Evolutionary conservation across 2,113 vertebrate genomes (phyloP), one percentile per base, ranked within the genome.

Genomic region (Thunnus thynnus): DNA sequence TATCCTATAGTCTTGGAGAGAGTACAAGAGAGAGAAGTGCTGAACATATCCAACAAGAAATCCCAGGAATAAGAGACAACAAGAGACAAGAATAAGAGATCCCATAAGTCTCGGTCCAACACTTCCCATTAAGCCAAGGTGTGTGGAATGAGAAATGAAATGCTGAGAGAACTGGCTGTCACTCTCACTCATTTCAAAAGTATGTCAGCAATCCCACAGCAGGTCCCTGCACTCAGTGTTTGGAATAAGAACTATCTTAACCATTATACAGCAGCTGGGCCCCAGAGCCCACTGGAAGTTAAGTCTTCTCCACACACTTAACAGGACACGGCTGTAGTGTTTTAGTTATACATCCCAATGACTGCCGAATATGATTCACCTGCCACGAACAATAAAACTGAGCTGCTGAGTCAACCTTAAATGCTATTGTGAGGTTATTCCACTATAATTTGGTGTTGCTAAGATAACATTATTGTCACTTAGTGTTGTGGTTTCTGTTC

Each of bases 151-250:
- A 82, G 54, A 83, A 87, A 63, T 83, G 84, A 90, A 87, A 80
- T 36, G 46, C 68, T 22, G 69, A 83, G 67, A 93, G 69, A 75
- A 87, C 72, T 74, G 52, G 63, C 87, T 89, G 90, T 92, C 92
- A 93, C 86, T 89, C 60, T 83, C 68, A 66, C 75, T 89, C 83
- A 90, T 86, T 86, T 87, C 71, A 78, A 78, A 90, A 80, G 64
- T 60, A 72, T 78, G 74, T 92, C 86, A 88, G 81, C 58, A 48
- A 83, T 78, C 84, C 80, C 78, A 61, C 16, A 74, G 80, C 80
- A 72, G 65, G 66, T 80, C 86, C 73, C 75, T 58, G 68, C 70
- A 72, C 68, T 76, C 74, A 60, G 32, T 51, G 63, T 65, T 12
- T 65, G 58, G 73, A 86, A 82, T 66, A 1, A 57, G 73, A 80